Base-by-base conservation (phyloP, 2,888 invertebrate species). In the Lomographa bimaculata region DNA sequence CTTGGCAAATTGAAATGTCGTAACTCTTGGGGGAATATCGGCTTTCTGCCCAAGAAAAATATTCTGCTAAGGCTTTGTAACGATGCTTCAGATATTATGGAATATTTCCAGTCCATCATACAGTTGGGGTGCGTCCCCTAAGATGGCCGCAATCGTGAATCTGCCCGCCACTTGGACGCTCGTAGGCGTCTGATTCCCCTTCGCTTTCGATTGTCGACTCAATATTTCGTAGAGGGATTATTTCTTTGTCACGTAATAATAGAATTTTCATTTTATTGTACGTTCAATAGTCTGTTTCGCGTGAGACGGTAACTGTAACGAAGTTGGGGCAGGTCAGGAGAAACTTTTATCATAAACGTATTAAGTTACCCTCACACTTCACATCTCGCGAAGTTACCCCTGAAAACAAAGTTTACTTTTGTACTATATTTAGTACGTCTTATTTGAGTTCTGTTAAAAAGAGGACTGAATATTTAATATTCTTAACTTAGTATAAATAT, bases 1-100 rank as follows among this genome's bases (percentile, higher is more conserved):
- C 89, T 89, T 89, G 85, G 89, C 89, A 89, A 90, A 90, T 90
- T 90, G 90, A 90, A 90, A 90, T 89, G 89, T 89, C 89, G 89
- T 89, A 89, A 89, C 86, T 89, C 90, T 89, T 87, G 74, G 82
- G 89, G 89, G 89, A 87, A 89, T 89, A 86, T 89, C 89, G 87
- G 85, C 86, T 89, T 89, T 89, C 84, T 83, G 80, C 79, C 77
- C 79, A 82, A 87, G 87, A 85, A 89, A 85, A 87, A 87, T 87
- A 84, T 84, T 86, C 85, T 73, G 63, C 79, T 78, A 81, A 79
- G 81, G 79, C 83, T 84, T 86, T 86, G 85, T 86, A 80, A 83
- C 78, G 77, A 75, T 73, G 80, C 75, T 79, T 67, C 67, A 74
- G 81, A 80, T 85, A 84, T 85, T 84, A 83, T 78, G 78, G 79